These are phyloP conservation scores for Euwallacea similis DNA, from an alignment of 1,140 invertebrate genomes.

Conservation along the genomic window DNA sequence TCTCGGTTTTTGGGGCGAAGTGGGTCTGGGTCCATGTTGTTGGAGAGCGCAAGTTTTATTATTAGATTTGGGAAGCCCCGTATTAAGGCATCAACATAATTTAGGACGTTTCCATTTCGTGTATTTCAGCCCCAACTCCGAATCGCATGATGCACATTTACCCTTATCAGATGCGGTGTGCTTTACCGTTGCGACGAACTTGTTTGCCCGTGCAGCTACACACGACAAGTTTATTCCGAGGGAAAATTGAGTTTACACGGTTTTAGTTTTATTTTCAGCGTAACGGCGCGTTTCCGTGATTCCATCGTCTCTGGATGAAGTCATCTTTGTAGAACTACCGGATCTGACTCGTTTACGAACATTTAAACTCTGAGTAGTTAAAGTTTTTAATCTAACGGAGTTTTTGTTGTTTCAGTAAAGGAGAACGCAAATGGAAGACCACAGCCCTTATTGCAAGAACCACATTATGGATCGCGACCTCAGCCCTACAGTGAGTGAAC, in stretches of 20 bases:
- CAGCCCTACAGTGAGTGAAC: slow-evolving; percentile 80
- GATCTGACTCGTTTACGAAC: no score
- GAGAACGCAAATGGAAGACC: slow-evolving; percentile 65
- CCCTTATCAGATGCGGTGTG: slow-evolving; percentile 18
- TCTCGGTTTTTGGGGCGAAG: not conserved
- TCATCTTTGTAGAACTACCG: not conserved
- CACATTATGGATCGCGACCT: slow-evolving; percentile 79
- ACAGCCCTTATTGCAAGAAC: slow-evolving; percentile 79
- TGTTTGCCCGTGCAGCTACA: not conserved
- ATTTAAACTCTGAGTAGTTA: no score
- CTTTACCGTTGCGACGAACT: slow-evolving; percentile 17
- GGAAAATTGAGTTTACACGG: slow-evolving; percentile 1
- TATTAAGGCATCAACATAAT: no score
- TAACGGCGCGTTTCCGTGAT: not conserved
- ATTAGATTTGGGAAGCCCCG: no score
- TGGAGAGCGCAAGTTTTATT: no score
- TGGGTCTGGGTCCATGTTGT: no score
- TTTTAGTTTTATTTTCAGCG: slow-evolving; percentile 2
- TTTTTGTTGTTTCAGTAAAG: slow-evolving; percentile 57
- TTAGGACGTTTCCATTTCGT: no score
- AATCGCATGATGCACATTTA: slow-evolving; percentile 11
- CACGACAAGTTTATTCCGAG: slow-evolving; percentile 6
- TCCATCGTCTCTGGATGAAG: not conserved
- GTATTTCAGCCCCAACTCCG: not conserved
- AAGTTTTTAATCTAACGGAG: not conserved